Evolutionary conservation across 1,140 invertebrate genomes (phyloP), one percentile per base, ranked within the genome.

Genomic region (Lordiphosa clarofinis): DNA sequence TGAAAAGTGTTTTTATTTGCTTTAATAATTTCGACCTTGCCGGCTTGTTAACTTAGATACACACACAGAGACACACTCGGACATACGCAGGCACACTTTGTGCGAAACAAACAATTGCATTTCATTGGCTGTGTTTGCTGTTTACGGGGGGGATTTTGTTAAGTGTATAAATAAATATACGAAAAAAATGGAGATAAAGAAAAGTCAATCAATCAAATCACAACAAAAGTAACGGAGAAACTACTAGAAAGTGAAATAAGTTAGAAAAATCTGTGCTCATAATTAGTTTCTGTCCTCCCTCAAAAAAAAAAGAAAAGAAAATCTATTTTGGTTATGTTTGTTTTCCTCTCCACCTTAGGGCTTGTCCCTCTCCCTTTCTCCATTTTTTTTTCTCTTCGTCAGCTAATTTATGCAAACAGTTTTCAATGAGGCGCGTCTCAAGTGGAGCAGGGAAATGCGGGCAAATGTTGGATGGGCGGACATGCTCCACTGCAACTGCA

Each of bases 401-500:
- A 39, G 49, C 72, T 82, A 82, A 82, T 82, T 82, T 82, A 82
- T 82, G 76, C 76, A 82, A 82, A 82, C 68, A 72, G 53, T 84
- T 82, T 62, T 82, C 78, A 76, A 55, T 81, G 76, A 59, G 72
- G 44, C 76, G 55, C 24, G 24, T 7, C 24, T 28, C 24, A 28
- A 52, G 65, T 15, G 37, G 24, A 36, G 38, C 47, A 33, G 43
- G 42, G 24, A 50, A 40, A 40, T 49, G 50, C 55, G 49, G 49
- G 42, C 37, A 31, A 33, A 8, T 10, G 13, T 35, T 48, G 2
- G 24, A 36, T 31, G 33, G 33, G 43, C 36, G 56, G 35, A 21
- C 21, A 63, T 35, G 69, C 40, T 70, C 38, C 54, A 38, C 43
- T 55, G 74, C 42, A 47, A 65, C 64, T 73, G 74, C 74, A 31